Conservation (phyloP, 92 coral and sea anemone species). For the Umimayanthus kanabou region DNA sequence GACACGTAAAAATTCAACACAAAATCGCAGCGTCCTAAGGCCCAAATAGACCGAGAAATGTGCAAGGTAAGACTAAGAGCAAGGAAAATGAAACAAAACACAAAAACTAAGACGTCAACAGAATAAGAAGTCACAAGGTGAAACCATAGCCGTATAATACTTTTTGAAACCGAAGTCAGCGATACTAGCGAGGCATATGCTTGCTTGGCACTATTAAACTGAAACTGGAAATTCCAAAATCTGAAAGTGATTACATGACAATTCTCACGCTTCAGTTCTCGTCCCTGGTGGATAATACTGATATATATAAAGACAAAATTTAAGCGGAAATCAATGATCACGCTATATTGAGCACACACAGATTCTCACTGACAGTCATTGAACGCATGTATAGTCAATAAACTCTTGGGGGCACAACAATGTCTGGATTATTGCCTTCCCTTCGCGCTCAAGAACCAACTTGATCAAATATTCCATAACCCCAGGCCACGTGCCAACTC, state of each 20-base stretch:
- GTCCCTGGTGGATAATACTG: background rate
- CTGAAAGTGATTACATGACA: background rate
- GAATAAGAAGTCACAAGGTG: background rate
- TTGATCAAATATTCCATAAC: background rate
- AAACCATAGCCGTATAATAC: background rate
- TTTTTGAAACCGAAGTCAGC: background rate
- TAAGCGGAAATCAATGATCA: constrained; percentile 23
- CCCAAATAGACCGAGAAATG: background rate
- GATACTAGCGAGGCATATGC: background rate
- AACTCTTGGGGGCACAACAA: constrained; percentile 7
- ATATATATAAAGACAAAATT: background rate
- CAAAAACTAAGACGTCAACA: background rate
- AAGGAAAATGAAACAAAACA: background rate
- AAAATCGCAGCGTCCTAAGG: background rate
- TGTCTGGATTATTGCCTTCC: background rate
- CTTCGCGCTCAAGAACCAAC: background rate
- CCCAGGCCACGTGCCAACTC: constrained; percentile 16
- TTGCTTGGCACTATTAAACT: too few relatives aligned
- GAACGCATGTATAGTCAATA: background rate
- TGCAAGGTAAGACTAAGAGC: background rate
- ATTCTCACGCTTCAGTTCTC: background rate
- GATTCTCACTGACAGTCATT: background rate
- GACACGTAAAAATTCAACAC: background rate
- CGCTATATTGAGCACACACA: constrained; percentile 6
- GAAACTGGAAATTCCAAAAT: background rate